These are phyloP conservation scores for Drosophila sp. DNA, from an alignment of 1,140 invertebrate species.

Conservation along the genomic window DNA sequence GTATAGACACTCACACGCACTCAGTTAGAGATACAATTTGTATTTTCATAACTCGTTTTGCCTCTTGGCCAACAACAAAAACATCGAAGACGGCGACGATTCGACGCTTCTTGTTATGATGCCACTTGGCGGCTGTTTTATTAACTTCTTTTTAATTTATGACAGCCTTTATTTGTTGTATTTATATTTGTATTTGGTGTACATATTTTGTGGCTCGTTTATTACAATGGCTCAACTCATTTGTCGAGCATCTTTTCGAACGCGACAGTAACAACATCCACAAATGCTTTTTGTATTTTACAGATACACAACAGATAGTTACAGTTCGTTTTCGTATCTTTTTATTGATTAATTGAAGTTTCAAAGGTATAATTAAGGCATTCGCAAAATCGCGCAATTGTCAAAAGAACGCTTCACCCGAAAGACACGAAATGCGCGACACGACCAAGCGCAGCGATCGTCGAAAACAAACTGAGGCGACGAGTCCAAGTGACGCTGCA, in stretches of 20 bases:
- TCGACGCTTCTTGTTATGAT: conserved; percentile 58
- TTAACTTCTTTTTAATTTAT: conserved; percentile 68
- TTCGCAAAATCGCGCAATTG: conserved; percentile 56
- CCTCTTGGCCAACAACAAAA: conserved; percentile 22
- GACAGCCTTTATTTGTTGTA: conserved; percentile 55
- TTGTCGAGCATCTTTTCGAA: conserved; percentile 3
- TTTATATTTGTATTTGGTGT: conserved; percentile 38
- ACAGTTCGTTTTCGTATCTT: conserved; percentile 24
- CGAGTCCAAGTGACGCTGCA: conserved; percentile 4
- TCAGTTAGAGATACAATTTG: conserved; percentile 63
- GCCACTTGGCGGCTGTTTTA: conserved; percentile 65
- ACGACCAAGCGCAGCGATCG: conserved; percentile 67
- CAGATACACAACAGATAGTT: conserved; percentile 5
- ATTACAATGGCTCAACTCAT: conserved; percentile 38
- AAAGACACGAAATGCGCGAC: conserved; percentile 27
- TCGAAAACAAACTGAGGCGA: conserved; percentile 53
- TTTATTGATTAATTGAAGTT: conserved; percentile 78
- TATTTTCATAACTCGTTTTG: conserved; percentile 82
- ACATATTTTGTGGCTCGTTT: conserved; percentile 25
- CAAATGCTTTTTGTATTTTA: neutral
- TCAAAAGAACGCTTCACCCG: neutral
- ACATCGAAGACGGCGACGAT: conserved; percentile 9
- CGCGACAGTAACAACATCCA: neutral
- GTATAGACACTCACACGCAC: conserved; percentile 71
- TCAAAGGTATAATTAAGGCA: conserved; percentile 68